Conservation (phyloP, 1,140 invertebrate genomes). For the Berghia stephanieae region DNA sequence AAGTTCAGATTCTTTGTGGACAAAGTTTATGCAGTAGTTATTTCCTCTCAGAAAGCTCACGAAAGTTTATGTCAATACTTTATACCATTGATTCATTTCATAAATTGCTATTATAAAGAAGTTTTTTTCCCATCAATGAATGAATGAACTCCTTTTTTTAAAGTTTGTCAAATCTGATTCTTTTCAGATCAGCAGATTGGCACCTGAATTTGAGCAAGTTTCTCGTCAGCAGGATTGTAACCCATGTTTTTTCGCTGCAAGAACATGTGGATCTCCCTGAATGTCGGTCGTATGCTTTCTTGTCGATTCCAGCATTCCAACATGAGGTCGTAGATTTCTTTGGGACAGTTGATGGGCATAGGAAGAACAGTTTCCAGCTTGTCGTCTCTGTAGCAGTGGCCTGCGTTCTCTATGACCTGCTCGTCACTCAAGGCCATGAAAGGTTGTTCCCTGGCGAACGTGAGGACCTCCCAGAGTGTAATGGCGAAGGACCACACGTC, state of each 20-base stretch:
- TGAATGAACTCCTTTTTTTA: too few species aligned
- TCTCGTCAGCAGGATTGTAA: constrained; percentile 64
- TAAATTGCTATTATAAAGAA: too few species aligned
- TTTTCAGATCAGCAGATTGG: constrained; percentile 63
- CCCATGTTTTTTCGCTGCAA: constrained; percentile 89
- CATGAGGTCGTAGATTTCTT: constrained; percentile 84
- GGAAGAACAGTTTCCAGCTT: constrained; percentile 47
- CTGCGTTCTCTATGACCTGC: constrained; percentile 32
- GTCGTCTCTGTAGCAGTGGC: constrained; percentile 55
- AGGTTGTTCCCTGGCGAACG: constrained; percentile 86
- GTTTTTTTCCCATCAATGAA: too few species aligned
- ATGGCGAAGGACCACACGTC: constrained; percentile 82
- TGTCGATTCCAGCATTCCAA: constrained; percentile 92
- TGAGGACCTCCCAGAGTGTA: constrained; percentile 82
- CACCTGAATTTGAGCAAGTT: constrained; percentile 59
- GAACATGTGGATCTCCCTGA: constrained; percentile 90
- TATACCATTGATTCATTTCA: too few species aligned
- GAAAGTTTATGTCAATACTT: too few species aligned
- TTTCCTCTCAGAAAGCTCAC: too few species aligned
- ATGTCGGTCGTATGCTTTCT: constrained; percentile 79
- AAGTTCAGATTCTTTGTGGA: too few species aligned
- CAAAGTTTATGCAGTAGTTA: too few species aligned
- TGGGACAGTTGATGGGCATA: constrained; percentile 60
- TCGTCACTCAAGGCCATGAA: constrained; percentile 82
- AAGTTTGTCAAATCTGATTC: too few species aligned